phyloP scores from a whole-genome alignment of 1,140 invertebrate genomes.

The Laupala kohalensis region DNA sequence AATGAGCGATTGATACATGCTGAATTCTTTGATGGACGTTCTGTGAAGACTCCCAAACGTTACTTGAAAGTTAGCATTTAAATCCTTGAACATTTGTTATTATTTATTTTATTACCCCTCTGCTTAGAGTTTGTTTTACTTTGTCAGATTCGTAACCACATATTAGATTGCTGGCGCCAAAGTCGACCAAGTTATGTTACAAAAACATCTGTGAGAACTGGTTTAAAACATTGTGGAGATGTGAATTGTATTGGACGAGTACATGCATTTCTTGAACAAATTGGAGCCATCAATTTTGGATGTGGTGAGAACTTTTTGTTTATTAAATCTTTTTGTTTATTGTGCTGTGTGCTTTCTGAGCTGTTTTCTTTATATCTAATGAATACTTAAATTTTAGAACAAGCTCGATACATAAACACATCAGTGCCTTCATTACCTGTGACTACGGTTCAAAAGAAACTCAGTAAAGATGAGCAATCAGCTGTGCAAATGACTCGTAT shows the following conservation, averaged over 20 bases:
- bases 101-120: not conserved
- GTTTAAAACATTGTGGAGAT: constrained; percentile 47
- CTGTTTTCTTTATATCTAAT: not conserved
- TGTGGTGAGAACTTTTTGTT: constrained; percentile 32
- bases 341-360: not conserved
- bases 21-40: constrained; percentile 44
- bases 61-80: constrained; percentile 33
- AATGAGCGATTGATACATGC: constrained; percentile 40
- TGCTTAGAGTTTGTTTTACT: not conserved
- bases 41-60: constrained; percentile 40
- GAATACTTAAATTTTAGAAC: constrained; percentile 21
- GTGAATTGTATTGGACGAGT: constrained; percentile 47
- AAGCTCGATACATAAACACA: constrained; percentile 19
- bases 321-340: not conserved
- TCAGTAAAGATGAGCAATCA: constrained; percentile 1
- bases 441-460: constrained; percentile 11
- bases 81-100: not conserved
- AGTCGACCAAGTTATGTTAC: constrained; percentile 42
- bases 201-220: constrained; percentile 41
- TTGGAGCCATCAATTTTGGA: constrained; percentile 50
- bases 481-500: constrained; percentile 10
- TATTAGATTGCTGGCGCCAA: constrained; percentile 40
- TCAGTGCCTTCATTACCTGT: not conserved
- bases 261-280: constrained; percentile 46
- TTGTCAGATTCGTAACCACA: constrained; percentile 44